Percentiles rank a stretch among this genome's conserved stretches.
These are phyloP conservation scores for Strix aluco DNA, from an alignment of 2,113 vertebrate species.

Conservation along the genomic window DNA sequence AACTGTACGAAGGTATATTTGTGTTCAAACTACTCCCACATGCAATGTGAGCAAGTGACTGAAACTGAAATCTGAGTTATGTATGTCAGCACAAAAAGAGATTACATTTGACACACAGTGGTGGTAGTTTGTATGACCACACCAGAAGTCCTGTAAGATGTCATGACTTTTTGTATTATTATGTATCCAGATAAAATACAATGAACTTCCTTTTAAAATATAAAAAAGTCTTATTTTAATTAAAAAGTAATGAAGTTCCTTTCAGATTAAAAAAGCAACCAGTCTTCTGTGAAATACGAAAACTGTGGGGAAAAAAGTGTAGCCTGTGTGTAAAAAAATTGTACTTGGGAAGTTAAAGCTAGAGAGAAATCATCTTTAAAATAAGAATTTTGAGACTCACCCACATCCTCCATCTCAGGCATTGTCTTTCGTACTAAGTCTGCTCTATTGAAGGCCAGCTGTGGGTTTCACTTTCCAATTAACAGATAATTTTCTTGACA, in stretches of 20 bases:
- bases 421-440: not conserved
- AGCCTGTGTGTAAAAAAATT: not conserved
- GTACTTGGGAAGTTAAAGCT: not conserved
- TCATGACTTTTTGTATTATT: not conserved
- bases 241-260: not conserved
- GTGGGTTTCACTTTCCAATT: not conserved
- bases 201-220: not conserved
- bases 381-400: not conserved
- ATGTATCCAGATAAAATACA: not conserved
- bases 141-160: not conserved
- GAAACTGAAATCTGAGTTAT: not conserved
- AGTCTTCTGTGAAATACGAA: not conserved
- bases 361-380: not conserved
- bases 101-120: accelerated
- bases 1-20: not conserved
- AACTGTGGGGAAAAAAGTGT: accelerated
- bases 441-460: not conserved
- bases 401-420: not conserved
- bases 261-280: not conserved
- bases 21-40: not conserved
- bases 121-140: not conserved
- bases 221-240: not conserved
- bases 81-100: not conserved
- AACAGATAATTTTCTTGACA: not conserved
- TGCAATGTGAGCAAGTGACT: not conserved